A percentile compares a stretch with the other conserved stretches of the same genome.
These are phyloP conservation scores for Gallinago media DNA, from an alignment of 2,113 vertebrate genomes.

Conservation along the genomic window DNA sequence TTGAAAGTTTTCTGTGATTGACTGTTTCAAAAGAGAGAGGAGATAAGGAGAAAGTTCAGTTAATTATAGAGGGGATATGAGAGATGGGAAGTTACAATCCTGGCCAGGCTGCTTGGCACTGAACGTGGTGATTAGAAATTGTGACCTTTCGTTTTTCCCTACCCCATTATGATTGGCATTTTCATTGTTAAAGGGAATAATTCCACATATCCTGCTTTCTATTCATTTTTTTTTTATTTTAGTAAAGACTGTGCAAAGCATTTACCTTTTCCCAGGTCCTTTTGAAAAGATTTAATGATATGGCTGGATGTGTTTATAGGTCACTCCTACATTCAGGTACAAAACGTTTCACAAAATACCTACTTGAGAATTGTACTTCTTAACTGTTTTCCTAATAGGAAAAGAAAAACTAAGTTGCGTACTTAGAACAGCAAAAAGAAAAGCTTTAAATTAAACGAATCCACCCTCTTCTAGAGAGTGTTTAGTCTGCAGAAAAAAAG, in stretches of 20 bases:
- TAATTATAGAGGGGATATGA: neutral
- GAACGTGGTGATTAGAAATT: neutral
- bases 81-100: neutral
- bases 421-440: neutral
- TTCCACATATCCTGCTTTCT: neutral
- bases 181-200: neutral
- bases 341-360: neutral
- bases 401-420: neutral
- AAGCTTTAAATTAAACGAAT: neutral
- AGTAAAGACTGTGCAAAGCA: neutral
- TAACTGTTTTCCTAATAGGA: neutral
- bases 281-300: neutral
- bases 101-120: neutral
- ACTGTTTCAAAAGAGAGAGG: neutral
- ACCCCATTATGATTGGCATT: neutral
- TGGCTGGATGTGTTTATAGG: neutral
- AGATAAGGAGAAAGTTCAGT: neutral
- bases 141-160: neutral
- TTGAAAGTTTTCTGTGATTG: neutral
- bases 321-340: neutral
- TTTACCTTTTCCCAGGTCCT: neutral
- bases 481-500: neutral
- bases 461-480: neutral
- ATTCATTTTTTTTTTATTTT: neutral
- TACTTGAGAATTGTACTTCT: neutral